Evolutionary conservation across 2,888 invertebrate species (phyloP), one percentile per base, ranked within the genome.

Genomic region (Cecidostiba fungosa): DNA sequence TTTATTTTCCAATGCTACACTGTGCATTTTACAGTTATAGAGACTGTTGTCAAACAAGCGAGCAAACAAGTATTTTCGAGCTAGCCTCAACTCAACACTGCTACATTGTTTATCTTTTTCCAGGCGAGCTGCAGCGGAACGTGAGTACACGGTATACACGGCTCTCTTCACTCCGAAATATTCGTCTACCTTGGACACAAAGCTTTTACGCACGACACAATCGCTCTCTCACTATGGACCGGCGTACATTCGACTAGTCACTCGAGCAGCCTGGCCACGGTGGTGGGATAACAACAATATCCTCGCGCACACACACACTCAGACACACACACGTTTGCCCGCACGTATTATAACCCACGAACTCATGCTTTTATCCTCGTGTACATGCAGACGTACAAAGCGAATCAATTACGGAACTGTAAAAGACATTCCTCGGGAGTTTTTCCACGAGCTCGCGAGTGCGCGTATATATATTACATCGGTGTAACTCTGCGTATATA

Each of bases 171-270:
- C 77, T 43, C 5, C 77, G 43, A 69, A 66, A 72, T 54, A 54
- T 54, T 54, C 79, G 47, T 32, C n/a, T 12, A 43, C 36, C 29
- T 59, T 54, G 32, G 47, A 26, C 16, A 39, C 29, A n/a, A 66
- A 36, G 16, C 66, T 32, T 29, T 16, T 5, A 12, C 32, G 76
- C n/a, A 47, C 79, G 70, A 29, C 74, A 23, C 36, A 50, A 62
- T 50, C 66, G 29, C 19, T 32, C 74, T 76, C 74, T 74, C 76
- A n/a, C 32, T 19, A 26, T 29, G 23, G 47, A 66, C 82, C 70
- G 82, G 77, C 82, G 70, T 26, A 70, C 70, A 82, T 50, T 82
- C 82, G 70, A 77, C 82, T 70, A 77, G 70, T 82, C 76, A 77
- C 59, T 77, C 76, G 76, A 36, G 74, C 62, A 43, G 32, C 23